Percentiles rank a stretch among this genome's conserved stretches.
These are phyloP conservation scores for Gymnorhina tibicen DNA, from an alignment of 2,113 vertebrate species.

Conservation along the genomic window DNA sequence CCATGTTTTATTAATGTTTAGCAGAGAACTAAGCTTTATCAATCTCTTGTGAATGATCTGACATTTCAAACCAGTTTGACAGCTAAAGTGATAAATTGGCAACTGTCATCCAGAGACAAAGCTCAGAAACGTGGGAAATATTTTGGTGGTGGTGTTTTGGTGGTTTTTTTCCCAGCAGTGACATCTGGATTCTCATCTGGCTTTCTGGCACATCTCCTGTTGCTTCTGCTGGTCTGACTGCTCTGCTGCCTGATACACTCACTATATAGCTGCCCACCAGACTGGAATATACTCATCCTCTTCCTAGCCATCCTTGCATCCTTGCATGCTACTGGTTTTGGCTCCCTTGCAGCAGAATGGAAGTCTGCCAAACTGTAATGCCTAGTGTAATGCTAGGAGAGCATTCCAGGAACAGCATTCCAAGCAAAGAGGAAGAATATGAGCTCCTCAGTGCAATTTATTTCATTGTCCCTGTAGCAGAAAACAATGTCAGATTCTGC, in stretches of 20 bases:
- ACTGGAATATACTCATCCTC: neutral
- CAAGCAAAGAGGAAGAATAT: neutral
- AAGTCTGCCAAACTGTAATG: neutral
- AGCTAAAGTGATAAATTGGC: neutral
- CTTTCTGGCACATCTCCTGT: neutral
- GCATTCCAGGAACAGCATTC: neutral
- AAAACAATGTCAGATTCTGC: neutral
- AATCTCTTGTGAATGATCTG: neutral
- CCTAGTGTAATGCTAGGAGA: neutral
- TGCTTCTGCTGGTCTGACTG: neutral
- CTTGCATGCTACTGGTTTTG: neutral
- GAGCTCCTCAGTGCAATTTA: neutral
- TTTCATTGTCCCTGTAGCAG: neutral
- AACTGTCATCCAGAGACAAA: neutral
- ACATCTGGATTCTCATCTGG: constrained; percentile 7
- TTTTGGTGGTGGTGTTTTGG: neutral
- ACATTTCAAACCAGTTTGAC: neutral
- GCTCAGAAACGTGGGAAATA: neutral
- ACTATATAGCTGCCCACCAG: neutral
- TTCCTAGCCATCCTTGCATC: neutral
- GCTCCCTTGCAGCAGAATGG: neutral
- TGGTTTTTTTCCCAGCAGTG: neutral
- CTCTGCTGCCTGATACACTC: neutral
- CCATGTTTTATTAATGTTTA: neutral
- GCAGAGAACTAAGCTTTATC: neutral